phyloP scores from a whole-genome alignment of 2,888 invertebrate species.

The Lampropteryx suffumata region DNA sequence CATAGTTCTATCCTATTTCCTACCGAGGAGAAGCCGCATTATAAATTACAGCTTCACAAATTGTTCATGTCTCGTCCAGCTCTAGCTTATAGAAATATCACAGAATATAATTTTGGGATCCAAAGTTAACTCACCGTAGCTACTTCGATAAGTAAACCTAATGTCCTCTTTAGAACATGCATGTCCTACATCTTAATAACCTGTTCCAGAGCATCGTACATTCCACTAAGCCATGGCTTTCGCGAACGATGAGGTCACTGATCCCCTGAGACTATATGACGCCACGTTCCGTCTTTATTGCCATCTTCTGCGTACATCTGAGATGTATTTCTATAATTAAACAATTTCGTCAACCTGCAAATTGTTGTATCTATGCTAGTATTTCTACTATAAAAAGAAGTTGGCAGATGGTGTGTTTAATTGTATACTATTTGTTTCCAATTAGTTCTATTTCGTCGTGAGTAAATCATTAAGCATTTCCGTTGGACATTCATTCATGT shows the following conservation, averaged over 20 bases:
- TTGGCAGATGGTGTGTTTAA: not conserved
- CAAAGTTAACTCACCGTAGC: too few relatives aligned
- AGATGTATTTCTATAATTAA: slow-evolving; percentile 7
- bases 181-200: slow-evolving; percentile 32
- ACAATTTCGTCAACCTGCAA: not conserved
- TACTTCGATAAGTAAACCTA: not conserved
- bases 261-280: slow-evolving; percentile 59
- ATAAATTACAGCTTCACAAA: too few relatives aligned
- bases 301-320: slow-evolving; percentile 34
- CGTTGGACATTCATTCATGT: slow-evolving; percentile 17
- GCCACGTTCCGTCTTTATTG: slow-evolving; percentile 46
- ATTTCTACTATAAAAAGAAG: slow-evolving; percentile 4
- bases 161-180: slow-evolving; percentile 9
- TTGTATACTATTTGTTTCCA: not conserved
- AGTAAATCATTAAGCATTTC: slow-evolving; percentile 1
- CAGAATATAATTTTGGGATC: too few relatives aligned
- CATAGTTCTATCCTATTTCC: too few relatives aligned
- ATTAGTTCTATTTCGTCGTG: slow-evolving; percentile 4
- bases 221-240: slow-evolving; percentile 44
- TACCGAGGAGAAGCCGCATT: too few relatives aligned
- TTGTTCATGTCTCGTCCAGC: too few relatives aligned
- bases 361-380: slow-evolving; percentile 2
- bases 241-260: slow-evolving; percentile 58
- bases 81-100: too few relatives aligned
- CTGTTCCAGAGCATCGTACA: slow-evolving; percentile 28